Evolutionary conservation across 2,113 vertebrate species (phyloP).

Genomic region (Brienomyrus longianalis): DNA sequence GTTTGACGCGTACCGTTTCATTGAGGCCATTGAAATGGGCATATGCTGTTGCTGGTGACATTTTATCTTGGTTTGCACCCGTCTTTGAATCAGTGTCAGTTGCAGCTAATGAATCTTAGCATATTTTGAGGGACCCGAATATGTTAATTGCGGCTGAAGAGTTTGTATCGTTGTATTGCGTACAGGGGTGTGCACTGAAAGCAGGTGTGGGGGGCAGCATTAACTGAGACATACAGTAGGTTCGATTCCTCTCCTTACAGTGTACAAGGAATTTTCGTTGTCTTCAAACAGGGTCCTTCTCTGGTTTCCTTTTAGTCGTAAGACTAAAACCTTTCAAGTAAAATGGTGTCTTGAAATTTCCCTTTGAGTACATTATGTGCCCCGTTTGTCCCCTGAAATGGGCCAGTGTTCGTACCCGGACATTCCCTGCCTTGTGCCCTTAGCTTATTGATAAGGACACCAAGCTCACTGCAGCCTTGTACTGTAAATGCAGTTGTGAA

Average conservation of each 20-base stretch:
- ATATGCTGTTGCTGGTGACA: not conserved
- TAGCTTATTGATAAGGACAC: not conserved
- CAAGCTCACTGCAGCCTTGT: not conserved
- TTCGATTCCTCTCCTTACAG: not conserved
- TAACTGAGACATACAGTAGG: not conserved
- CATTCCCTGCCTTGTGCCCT: not conserved
- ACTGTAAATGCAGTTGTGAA: not conserved
- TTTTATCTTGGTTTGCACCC: not conserved
- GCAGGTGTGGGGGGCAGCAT: not conserved
- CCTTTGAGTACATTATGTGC: not conserved
- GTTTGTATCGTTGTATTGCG: not conserved
- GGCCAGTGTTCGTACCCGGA: not conserved
- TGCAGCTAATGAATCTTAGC: not conserved
- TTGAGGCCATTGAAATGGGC: not conserved
- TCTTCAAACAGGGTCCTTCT: not conserved
- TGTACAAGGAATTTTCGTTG: not conserved
- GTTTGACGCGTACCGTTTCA: not conserved
- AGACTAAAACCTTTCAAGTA: not conserved
- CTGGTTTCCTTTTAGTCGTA: not conserved
- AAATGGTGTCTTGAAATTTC: not conserved
- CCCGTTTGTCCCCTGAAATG: not conserved
- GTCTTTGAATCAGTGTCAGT: not conserved
- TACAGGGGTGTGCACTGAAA: not conserved
- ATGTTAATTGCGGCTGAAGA: not conserved
- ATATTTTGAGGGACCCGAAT: not conserved